Conservation (phyloP, 2,797 vertebrate species). For the Varecia variegata region DNA sequence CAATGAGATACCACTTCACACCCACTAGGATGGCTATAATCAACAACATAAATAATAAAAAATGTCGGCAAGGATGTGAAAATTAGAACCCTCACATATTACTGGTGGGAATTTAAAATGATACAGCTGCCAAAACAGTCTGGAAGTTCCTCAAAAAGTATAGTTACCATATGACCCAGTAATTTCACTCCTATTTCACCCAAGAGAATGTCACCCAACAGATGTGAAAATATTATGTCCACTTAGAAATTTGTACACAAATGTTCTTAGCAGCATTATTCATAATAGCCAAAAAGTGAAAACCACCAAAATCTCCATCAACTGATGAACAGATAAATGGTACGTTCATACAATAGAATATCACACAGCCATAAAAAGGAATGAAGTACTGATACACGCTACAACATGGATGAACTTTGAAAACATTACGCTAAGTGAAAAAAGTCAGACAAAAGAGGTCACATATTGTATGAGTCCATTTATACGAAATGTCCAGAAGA, state of each 20-base stretch:
- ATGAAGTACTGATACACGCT: background rate
- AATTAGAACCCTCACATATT: background rate
- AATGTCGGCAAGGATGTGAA: background rate
- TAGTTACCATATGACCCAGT: background rate
- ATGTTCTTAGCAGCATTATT: background rate
- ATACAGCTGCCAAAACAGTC: background rate
- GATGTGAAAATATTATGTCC: background rate
- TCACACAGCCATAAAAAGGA: background rate
- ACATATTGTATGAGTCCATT: background rate
- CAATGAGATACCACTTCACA: background rate
- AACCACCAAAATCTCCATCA: background rate
- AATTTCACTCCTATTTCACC: background rate
- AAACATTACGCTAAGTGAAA: background rate
- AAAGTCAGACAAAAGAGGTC: background rate
- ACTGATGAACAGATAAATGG: background rate
- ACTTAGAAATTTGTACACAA: background rate
- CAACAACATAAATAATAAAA: background rate
- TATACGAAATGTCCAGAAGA: background rate
- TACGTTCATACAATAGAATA: background rate
- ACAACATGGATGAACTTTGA: background rate
- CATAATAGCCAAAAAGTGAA: background rate
- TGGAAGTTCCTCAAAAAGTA: background rate
- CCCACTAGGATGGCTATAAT: background rate
- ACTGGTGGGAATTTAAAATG: background rate
- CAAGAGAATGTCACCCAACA: background rate